Base-by-base conservation (phyloP, 1,140 invertebrate genomes). In the Stenopsyche tienmushanensis region DNA sequence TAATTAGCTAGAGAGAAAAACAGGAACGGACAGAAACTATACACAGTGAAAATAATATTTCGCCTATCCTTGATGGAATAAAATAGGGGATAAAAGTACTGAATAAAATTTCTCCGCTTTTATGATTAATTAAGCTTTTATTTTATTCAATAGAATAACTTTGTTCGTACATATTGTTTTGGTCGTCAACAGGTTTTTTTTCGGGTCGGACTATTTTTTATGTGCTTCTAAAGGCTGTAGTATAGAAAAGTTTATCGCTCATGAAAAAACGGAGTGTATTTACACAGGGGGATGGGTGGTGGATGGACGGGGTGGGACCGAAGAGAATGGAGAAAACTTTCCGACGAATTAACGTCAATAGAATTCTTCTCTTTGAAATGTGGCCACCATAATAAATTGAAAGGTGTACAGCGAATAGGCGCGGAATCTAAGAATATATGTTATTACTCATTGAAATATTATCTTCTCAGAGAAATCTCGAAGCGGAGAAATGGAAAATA, bases 331-430 rank as follows among this genome's bases (percentile, higher is more conserved):
- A 15, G 34, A 5, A 54, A 64, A 64, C 50, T 64, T 64, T 53
- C 17, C 0, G 18, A 18, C 41, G 41, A 64, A 57, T 64, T 57
- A 55, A 42, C 39, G 34, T 64, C 62, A 44, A 64, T 26, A 44
- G 62, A 55, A 64, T 64, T 64, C 60, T 29, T 63, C n/a, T n/a
- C n/a, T 13, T 29, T 10, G 20, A 49, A 25, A 45, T 26, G 49
- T 49, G 21, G 13, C 29, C 29, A 13, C 5, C 5, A 5, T 34
- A 5, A 34, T 13, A 13, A 34, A 34, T 34, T 34, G 13, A 34
- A 34, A 34, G 29, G 29, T 34, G 29, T 13, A 34, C 29, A 34
- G 13, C 29, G 13, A 34, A 34, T 34, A 34, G 13, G 13, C 29
- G 29, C 29, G 29, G 29, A 13, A 34, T n/a, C n/a, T n/a, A n/a